Evolutionary conservation across 2,113 vertebrate genomes (phyloP).

Genomic region (Mionectes macconnelli): DNA sequence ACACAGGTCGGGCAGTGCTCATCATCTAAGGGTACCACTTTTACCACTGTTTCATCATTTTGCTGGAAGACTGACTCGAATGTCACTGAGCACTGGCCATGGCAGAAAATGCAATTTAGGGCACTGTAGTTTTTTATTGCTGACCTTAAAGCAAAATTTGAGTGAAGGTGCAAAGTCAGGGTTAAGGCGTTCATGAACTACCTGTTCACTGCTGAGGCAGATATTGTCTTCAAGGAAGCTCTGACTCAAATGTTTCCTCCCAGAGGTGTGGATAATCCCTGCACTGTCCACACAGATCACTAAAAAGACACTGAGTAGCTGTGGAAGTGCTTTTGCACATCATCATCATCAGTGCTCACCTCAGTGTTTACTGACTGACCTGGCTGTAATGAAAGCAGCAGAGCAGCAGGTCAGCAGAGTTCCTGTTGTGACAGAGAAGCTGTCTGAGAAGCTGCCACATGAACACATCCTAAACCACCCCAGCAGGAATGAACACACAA

Average conservation of each 20-base stretch:
- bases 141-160: background rate
- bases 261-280: background rate
- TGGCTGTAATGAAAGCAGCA: background rate
- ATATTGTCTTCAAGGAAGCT: background rate
- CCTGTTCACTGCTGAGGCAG: background rate
- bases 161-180: background rate
- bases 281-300: background rate
- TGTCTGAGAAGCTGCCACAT: background rate
- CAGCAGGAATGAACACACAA: background rate
- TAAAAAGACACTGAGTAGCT: background rate
- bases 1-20: background rate
- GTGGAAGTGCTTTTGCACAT: background rate
- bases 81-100: background rate
- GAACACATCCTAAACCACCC: background rate
- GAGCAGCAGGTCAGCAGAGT: fast-evolving
- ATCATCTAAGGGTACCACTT: background rate
- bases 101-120: background rate
- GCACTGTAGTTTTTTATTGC: background rate
- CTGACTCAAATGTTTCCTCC: background rate
- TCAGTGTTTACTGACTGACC: background rate
- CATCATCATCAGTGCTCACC: background rate
- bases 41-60: background rate
- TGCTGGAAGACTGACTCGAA: background rate
- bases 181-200: background rate
- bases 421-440: background rate